phyloP scores from a whole-genome alignment of 37 sponge, comb jelly and placozoan genomes.

The Diacarnus erythraeanus region DNA sequence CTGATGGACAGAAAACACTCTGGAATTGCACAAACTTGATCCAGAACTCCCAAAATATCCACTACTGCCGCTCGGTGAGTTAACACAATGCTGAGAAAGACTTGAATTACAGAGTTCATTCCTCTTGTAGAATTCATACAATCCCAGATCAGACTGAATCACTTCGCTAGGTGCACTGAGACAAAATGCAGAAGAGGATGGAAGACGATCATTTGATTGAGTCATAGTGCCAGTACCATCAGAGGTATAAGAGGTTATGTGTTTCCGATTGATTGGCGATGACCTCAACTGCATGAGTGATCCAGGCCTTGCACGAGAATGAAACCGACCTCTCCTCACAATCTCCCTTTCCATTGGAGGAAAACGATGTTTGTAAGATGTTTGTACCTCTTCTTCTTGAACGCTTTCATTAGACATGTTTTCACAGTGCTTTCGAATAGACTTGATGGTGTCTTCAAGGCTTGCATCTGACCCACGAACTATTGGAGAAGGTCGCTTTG shows the following conservation, averaged over 20 bases:
- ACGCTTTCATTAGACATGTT: not conserved
- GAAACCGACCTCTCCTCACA: slow-evolving; percentile 17
- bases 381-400: slow-evolving; percentile 3
- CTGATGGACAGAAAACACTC: slow-evolving; percentile 48
- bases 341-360: slow-evolving; percentile 10
- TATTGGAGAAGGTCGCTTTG: slow-evolving; percentile 49
- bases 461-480: slow-evolving; percentile 47
- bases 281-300: slow-evolving; percentile 38
- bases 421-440: slow-evolving; percentile 28
- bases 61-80: slow-evolving; percentile 47
- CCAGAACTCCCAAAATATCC: slow-evolving; percentile 60
- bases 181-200: slow-evolving; percentile 12
- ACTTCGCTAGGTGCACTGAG: slow-evolving; percentile 48
- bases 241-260: slow-evolving; percentile 5
- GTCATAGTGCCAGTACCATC: not conserved
- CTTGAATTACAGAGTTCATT: slow-evolving; percentile 1
- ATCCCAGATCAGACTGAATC: slow-evolving; percentile 40
- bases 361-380: not conserved
- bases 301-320: slow-evolving; percentile 20
- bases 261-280: not conserved
- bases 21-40: slow-evolving; percentile 43
- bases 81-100: slow-evolving; percentile 14
- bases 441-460: slow-evolving; percentile 56
- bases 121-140: slow-evolving; percentile 27
- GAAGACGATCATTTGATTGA: slow-evolving; percentile 5